Conservation (phyloP, 2,888 invertebrate species). For the Drosophila longiperda region DNA sequence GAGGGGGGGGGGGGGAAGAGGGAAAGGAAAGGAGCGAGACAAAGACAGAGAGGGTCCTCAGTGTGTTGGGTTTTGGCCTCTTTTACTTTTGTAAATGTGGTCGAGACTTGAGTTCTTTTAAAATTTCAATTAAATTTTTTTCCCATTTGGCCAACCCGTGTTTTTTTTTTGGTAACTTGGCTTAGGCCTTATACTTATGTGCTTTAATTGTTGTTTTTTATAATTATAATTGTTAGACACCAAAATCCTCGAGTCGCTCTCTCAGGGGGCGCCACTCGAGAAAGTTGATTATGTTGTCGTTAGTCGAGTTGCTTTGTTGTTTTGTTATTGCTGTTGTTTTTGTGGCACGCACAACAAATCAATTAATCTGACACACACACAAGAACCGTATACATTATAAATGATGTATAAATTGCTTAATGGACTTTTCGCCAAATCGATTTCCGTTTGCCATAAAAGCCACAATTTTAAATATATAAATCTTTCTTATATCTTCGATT, state of each 20-base stretch:
- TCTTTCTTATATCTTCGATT: neutral
- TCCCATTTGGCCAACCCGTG: constrained; percentile 25
- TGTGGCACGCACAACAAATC: neutral
- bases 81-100: constrained; percentile 33
- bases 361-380: neutral
- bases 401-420: neutral
- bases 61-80: constrained; percentile 3
- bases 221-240: constrained; percentile 62
- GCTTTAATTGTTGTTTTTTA: constrained; percentile 70
- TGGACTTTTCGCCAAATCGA: neutral
- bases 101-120: constrained; percentile 42
- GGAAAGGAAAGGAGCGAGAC: neutral
- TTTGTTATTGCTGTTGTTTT: constrained; percentile 7
- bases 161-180: constrained; percentile 10
- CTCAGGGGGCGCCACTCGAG: constrained; percentile 16
- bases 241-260: constrained; percentile 29
- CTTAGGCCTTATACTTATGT: constrained; percentile 51
- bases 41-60: neutral
- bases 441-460: neutral
- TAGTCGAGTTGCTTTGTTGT: constrained; percentile 10
- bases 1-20: neutral
- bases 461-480: neutral
- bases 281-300: constrained; percentile 29
- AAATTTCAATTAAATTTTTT: constrained; percentile 50
- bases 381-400: neutral